phyloP scores from a whole-genome alignment of 2,113 vertebrate species.

The Calypte anna region DNA sequence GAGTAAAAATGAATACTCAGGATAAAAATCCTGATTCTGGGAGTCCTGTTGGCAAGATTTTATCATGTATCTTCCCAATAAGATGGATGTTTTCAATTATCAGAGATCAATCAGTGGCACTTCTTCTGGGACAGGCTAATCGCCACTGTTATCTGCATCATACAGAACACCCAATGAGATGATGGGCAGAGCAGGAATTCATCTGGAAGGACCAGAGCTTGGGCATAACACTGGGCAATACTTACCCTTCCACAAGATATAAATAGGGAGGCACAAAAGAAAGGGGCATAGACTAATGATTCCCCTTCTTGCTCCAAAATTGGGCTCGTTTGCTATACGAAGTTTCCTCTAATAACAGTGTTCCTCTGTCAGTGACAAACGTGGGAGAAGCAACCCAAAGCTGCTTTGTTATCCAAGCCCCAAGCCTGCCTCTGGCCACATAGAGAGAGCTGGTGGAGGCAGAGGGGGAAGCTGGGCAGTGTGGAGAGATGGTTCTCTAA shows the following conservation, averaged over 20 bases:
- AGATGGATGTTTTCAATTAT: not conserved
- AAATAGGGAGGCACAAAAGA: not conserved
- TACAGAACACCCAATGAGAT: not conserved
- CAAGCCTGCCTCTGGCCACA: not conserved
- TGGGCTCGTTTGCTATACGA: not conserved
- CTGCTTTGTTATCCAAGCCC: not conserved
- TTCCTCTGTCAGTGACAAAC: not conserved
- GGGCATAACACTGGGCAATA: accelerated
- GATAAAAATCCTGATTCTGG: not conserved
- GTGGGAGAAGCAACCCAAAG: not conserved
- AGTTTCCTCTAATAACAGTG: not conserved
- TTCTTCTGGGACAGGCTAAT: not conserved
- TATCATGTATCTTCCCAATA: not conserved
- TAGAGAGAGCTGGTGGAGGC: not conserved
- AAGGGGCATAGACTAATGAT: not conserved
- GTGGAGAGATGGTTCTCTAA: slow-evolving; percentile 11
- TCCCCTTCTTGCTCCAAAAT: not conserved
- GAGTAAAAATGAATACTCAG: not conserved
- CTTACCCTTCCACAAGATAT: not conserved
- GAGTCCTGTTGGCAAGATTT: not conserved
- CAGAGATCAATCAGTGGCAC: not conserved
- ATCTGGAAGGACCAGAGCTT: not conserved
- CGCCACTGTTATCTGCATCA: not conserved
- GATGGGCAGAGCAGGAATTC: not conserved
- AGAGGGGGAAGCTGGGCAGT: not conserved